phyloP scores from a whole-genome alignment of 1,140 invertebrate species.

The Batillaria attramentaria region DNA sequence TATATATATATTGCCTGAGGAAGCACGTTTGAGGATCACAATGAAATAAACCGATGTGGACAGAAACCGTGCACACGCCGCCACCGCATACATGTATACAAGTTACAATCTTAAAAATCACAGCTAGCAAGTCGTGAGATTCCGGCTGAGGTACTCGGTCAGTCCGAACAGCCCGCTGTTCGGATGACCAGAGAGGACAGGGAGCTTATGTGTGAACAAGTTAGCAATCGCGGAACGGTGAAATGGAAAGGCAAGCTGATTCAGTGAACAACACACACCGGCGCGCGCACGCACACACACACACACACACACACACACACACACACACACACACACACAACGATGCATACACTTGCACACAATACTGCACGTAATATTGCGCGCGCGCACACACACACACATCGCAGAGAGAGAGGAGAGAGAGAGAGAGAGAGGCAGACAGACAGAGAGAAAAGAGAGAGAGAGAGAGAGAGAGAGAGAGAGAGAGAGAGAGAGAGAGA shows the following conservation, averaged over 20 bases:
- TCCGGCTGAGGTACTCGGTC: background rate
- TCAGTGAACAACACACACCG: background rate
- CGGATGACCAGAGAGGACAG: background rate
- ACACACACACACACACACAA: background rate
- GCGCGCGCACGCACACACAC: conserved; percentile 3
- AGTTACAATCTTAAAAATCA: background rate
- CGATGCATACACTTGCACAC: conserved; percentile 13
- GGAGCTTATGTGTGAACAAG: background rate
- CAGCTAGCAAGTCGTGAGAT: background rate
- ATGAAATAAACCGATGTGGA: no score
- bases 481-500: conserved; percentile 14
- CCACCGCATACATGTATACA: background rate
- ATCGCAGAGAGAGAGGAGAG: conserved; percentile 21
- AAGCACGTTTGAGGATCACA: no score
- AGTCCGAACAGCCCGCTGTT: background rate
- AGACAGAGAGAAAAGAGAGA: conserved; percentile 22
- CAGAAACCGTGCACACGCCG: no score
- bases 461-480: conserved; percentile 24
- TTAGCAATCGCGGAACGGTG: no score
- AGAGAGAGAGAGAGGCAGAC: conserved; percentile 14
- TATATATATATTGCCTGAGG: no score
- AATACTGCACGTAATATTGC: background rate
- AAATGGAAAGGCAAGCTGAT: no score
- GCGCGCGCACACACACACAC: conserved; percentile 14
- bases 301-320: conserved; percentile 1